These are phyloP conservation scores for Lypha dubia DNA, from an alignment of 2,888 invertebrate genomes.

Conservation along the genomic window DNA sequence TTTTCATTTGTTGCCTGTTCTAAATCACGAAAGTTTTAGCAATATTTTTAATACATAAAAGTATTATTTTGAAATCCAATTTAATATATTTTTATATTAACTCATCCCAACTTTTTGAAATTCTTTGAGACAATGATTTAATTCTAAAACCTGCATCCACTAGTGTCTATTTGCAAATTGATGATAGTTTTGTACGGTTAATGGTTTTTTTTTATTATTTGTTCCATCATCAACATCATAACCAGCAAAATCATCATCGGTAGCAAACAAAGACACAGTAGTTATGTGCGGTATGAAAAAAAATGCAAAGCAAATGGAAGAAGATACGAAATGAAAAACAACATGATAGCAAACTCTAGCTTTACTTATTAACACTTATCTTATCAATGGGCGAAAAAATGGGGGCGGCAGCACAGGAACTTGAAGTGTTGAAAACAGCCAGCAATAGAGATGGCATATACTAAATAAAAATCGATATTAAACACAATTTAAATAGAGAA, in stretches of 20 bases:
- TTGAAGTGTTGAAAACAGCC: background rate
- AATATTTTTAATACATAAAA: slow-evolving; percentile 60
- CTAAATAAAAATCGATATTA: slow-evolving; percentile 66
- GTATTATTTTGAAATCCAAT: slow-evolving; percentile 55
- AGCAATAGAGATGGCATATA: slow-evolving; percentile 21
- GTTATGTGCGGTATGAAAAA: slow-evolving; percentile 53
- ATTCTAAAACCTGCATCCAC: slow-evolving; percentile 5
- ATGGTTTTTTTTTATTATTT: background rate
- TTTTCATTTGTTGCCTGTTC: background rate
- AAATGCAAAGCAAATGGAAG: background rate
- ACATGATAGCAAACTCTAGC: slow-evolving; percentile 47
- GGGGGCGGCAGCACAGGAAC: background rate
- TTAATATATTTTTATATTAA: slow-evolving; percentile 58
- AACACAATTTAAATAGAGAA: slow-evolving; percentile 43
- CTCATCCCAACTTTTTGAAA: background rate
- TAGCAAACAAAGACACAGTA: slow-evolving; percentile 66
- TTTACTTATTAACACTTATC: slow-evolving; percentile 71
- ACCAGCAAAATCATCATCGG: slow-evolving; percentile 49
- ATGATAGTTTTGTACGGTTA: slow-evolving; percentile 24
- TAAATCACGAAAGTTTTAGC: slow-evolving; percentile 41
- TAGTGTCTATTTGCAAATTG: slow-evolving; percentile 45
- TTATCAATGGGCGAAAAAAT: slow-evolving; percentile 4
- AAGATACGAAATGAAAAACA: slow-evolving; percentile 12
- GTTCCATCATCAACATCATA: slow-evolving; percentile 62
- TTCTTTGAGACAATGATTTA: slow-evolving; percentile 5